Evolutionary conservation across 1,140 invertebrate genomes (phyloP).

Genomic region (Micrasema longulum): DNA sequence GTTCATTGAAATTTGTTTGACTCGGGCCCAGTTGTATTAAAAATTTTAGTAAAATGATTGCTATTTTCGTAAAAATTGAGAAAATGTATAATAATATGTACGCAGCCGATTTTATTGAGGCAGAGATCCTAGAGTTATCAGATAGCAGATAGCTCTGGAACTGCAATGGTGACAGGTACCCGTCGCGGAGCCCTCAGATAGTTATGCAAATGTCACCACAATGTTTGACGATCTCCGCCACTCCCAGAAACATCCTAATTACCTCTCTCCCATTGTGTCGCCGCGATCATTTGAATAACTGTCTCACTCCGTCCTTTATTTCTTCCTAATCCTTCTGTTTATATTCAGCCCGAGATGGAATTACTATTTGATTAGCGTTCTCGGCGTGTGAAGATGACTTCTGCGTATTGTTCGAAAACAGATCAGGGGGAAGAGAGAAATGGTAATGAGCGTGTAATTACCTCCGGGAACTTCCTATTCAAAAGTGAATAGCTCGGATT

Average conservation of each 20-base stretch:
- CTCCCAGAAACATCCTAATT: constrained; percentile 43
- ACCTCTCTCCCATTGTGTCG: constrained; percentile 27
- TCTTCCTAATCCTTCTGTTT: constrained; percentile 35
- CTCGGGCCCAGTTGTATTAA: too few species aligned
- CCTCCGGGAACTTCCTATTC: too few species aligned
- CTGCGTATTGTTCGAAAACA: not conserved
- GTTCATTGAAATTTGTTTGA: too few species aligned
- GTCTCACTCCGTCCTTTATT: constrained; percentile 5
- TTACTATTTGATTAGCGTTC: constrained; percentile 36
- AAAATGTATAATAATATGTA: too few species aligned
- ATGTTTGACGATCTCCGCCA: constrained; percentile 45
- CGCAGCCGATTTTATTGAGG: too few species aligned
- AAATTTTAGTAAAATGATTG: too few species aligned
- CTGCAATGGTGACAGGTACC: not conserved
- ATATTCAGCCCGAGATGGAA: constrained; percentile 27
- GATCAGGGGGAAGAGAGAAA: not conserved
- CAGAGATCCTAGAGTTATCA: too few species aligned
- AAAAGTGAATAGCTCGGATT: too few species aligned
- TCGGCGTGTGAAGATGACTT: constrained; percentile 39
- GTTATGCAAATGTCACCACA: constrained; percentile 43
- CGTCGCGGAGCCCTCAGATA: not conserved
- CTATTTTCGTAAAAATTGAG: too few species aligned
- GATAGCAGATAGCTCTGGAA: too few species aligned
- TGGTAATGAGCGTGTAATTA: constrained; percentile 22
- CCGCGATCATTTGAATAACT: constrained; percentile 23